phyloP scores from a whole-genome alignment of 2,113 vertebrate genomes.

The Phrynosoma platyrhinos region DNA sequence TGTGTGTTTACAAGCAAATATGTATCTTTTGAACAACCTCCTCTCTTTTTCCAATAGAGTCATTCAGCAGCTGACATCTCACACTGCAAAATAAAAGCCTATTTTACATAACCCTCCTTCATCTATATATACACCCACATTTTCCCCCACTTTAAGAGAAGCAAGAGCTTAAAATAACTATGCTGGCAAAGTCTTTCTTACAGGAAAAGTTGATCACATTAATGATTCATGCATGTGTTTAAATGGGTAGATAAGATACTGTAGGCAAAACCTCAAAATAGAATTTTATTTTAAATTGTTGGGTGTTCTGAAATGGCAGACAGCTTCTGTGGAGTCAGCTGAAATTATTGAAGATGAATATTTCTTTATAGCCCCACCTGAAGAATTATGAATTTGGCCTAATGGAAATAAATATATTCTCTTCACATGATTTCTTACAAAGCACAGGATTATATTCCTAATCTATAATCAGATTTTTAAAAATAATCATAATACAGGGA shows the following conservation, averaged over 20 bases:
- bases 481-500: not conserved
- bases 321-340: conserved; percentile 23
- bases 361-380: conserved; percentile 22
- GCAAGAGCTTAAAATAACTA: conserved; percentile 63
- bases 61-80: not conserved
- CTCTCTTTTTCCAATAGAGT: not conserved
- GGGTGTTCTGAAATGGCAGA: conserved; percentile 7
- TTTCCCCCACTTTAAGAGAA: conserved; percentile 21
- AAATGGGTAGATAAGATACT: conserved; percentile 24
- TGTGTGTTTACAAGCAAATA: not conserved
- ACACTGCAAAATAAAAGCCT: conserved; percentile 41
- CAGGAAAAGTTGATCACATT: conserved; percentile 1
- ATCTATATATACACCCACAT: conserved; percentile 22
- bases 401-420: not conserved
- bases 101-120: conserved; percentile 57
- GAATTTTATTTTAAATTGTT: not conserved
- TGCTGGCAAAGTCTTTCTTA: not conserved
- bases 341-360: conserved; percentile 45
- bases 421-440: conserved; percentile 30
- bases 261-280: not conserved
- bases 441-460: not conserved
- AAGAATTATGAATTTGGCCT: not conserved
- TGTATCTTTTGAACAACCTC: not conserved
- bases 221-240: conserved; percentile 45
- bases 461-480: not conserved